Evolutionary conservation across 2,797 vertebrate genomes (phyloP), one percentile per base, ranked within the genome.

Genomic region (Glyptemys insculpta): DNA sequence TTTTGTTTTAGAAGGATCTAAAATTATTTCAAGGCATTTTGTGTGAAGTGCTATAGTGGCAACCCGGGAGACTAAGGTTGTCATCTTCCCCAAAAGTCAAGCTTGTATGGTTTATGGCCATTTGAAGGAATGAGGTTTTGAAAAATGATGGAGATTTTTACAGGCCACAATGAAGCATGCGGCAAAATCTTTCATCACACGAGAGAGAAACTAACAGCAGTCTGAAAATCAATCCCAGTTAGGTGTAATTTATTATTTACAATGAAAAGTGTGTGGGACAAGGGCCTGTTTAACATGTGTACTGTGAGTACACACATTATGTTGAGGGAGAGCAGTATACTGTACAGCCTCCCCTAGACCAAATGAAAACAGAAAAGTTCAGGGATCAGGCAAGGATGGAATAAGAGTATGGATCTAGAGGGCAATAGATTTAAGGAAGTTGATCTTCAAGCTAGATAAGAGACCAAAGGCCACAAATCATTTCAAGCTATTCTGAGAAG

Each of bases 131-230:
- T 52, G 10, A 34, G 1, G 57, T 82, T 87, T 65, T 79, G 56
- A 85, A 65, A 81, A 87, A 83, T 37, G 8, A 49, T 49, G 62
- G 88, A 4, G n/a, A 54, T 81, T 91, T 88, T 44, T 94, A 8
- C 34, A 87, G 49, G 25, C 85, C 41, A 11, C 47, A 90, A 83
- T 79, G 89, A 86, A 92, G 81, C 1, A 31, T 3, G 2, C 15
- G 47, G 52, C 29, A 12, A 41, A 41, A 21, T 15, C 62, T 88
- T 86, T 86, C 54, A 34, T 50, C 4, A 34, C 65, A 41, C 6
- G 3, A 29, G 25, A 76, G 25, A 47, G 27, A 74, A 44, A 44
- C 12, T 78, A 78, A 78, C 8, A 49, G 44, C 11, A 29, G 27
- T 23, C 12, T 76, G 44, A 78, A 74, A 78, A 29, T 27, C 23